Base-by-base conservation (phyloP, 2,888 invertebrate genomes). In the Masnerella sp. region DNA sequence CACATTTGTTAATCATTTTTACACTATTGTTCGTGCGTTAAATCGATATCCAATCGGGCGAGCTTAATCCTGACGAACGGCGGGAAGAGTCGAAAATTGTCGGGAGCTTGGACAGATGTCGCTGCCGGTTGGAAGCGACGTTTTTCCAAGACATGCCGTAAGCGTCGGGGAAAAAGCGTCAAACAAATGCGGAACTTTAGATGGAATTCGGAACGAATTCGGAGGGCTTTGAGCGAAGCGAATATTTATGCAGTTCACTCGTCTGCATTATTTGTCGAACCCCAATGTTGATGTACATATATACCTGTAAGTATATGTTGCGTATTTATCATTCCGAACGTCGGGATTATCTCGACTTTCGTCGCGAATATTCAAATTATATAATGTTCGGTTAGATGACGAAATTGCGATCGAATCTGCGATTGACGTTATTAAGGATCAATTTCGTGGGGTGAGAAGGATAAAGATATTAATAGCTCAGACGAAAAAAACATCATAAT, bases 1-100 rank as follows among this genome's bases (percentile, higher is more conserved):
- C 30, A 38, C 12, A 65, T 74, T 70, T 70, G 61, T 67, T 70
- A 56, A 54, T 36, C 38, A 36, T 65, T 74, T 74, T 74, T 65
- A 74, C 54, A 74, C 65, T 56, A 65, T 70, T 74, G 54, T 65
- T 70, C 30, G 56, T 74, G 56, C 54, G 52, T 71, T 75, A 42
- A 28, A 52, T 70, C 58, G 54, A 61, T 59, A 64, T 22, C 59
- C 54, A 54, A 68, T 68, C 62, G 52, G 52, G 45, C 43, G 56
- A 58, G 58, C 51, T 64, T 73, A 43, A 62, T 64, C 56, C 43
- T 47, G 49, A 56, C 42, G 43, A 61, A 61, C 65, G 42, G 58
- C 30, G 25, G 28, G 65, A 51, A 42, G 14, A 34, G 34, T 11
- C 2, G 11, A 47, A 8, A 47, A 12, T 3, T n/a, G n/a, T n/a